A percentile compares a stretch with the other conserved stretches of the same genome.
These are phyloP conservation scores for Drosophila novamexicana DNA, from an alignment of 1,140 invertebrate species.

Conservation along the genomic window DNA sequence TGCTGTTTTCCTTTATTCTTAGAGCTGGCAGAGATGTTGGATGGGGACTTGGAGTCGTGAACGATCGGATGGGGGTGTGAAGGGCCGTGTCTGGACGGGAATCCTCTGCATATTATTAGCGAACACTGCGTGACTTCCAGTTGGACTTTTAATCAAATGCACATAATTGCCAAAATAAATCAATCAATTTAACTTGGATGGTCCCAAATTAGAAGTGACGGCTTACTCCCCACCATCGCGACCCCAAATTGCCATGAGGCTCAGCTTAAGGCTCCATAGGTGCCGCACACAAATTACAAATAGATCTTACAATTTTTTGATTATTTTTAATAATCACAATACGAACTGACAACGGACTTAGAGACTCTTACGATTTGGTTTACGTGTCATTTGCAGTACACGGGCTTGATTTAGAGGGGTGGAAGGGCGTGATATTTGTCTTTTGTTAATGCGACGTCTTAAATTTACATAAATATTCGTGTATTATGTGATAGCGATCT, in stretches of 20 bases:
- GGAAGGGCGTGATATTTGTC: constrained; percentile 12
- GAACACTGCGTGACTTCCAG: constrained; percentile 68
- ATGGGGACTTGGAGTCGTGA: background rate
- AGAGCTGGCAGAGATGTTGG: constrained; percentile 13
- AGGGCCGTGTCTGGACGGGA: constrained; percentile 9
- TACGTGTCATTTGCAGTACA: constrained; percentile 64
- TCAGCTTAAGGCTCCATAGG: constrained; percentile 11
- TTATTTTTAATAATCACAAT: constrained; percentile 43
- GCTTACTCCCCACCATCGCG: background rate
- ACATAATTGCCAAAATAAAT: constrained; percentile 83
- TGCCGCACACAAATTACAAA: constrained; percentile 58
- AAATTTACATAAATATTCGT: constrained; percentile 70
- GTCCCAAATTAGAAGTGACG: constrained; percentile 74
- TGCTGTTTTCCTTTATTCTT: constrained; percentile 33
- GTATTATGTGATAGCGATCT: constrained; percentile 63
- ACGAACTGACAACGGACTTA: constrained; percentile 4
- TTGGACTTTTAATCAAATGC: constrained; percentile 80
- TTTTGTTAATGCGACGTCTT: constrained; percentile 54
- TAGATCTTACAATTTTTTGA: constrained; percentile 18
- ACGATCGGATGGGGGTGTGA: background rate
- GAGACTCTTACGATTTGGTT: constrained; percentile 63
- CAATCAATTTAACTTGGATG: constrained; percentile 76
- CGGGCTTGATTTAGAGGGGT: constrained; percentile 1
- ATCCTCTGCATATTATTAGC: constrained; percentile 73
- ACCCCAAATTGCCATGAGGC: background rate